Evolutionary conservation across 53 echinoderm and acorn worm species (phyloP).

Genomic region (Holothuria scabra): DNA sequence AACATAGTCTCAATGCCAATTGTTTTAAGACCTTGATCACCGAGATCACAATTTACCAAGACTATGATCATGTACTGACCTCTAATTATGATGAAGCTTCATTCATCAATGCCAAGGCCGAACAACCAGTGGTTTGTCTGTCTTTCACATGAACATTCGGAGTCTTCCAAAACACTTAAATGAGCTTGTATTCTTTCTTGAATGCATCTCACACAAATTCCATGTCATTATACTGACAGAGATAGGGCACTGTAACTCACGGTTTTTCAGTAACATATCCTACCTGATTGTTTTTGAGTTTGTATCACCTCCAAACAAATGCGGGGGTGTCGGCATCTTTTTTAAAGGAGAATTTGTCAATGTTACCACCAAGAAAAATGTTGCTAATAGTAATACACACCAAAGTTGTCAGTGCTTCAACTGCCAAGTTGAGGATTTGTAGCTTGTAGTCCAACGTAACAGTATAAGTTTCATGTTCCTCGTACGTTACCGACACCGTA

Average conservation of each 20-base stretch:
- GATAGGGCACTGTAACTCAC: conserved; percentile 2
- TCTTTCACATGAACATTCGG: conserved; percentile 9
- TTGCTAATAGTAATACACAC: neutral
- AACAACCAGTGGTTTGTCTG: neutral
- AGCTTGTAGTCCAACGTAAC: neutral
- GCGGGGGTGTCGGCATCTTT: neutral
- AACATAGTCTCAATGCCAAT: neutral
- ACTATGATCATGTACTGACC: too few relatives aligned
- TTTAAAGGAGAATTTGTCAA: neutral
- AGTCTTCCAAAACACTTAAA: neutral
- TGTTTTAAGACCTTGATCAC: neutral
- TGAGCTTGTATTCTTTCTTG: conserved; percentile 1
- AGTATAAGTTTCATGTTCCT: neutral
- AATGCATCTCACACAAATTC: conserved; percentile 6
- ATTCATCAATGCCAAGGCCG: neutral
- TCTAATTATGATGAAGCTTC: neutral
- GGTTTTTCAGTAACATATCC: neutral
- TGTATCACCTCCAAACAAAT: conserved; percentile 1
- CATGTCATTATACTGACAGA: conserved; percentile 1
- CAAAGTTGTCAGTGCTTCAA: neutral
- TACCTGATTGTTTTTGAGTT: neutral
- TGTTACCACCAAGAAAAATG: conserved; percentile 1
- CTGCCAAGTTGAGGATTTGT: conserved; percentile 15
- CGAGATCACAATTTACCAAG: neutral
- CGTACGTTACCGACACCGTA: neutral